phyloP scores from a whole-genome alignment of 2,797 vertebrate species.

The Delichon dasypus region DNA sequence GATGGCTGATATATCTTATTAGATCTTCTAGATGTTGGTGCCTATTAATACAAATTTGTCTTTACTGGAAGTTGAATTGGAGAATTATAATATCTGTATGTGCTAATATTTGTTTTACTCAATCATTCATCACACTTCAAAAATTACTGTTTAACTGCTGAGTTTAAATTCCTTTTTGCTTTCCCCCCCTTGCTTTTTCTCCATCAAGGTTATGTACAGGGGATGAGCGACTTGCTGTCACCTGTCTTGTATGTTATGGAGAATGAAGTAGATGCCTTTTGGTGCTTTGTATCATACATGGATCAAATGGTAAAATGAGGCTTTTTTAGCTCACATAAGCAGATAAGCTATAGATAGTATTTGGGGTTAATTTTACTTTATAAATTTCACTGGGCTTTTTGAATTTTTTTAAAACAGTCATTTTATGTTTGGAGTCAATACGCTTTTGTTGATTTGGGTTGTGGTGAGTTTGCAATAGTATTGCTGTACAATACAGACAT shows the following conservation, averaged over 20 bases:
- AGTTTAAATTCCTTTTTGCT: neutral
- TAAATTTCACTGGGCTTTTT: neutral
- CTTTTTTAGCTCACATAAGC: neutral
- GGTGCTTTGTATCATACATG: slow-evolving; percentile 96
- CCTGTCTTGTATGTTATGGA: slow-evolving; percentile 94
- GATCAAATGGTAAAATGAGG: slow-evolving; percentile 88
- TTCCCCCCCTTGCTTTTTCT: neutral
- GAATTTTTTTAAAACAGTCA: neutral
- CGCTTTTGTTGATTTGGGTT: neutral
- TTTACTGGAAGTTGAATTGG: neutral
- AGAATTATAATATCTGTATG: neutral
- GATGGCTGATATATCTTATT: neutral
- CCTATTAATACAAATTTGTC: neutral
- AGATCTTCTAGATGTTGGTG: neutral
- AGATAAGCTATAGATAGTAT: neutral
- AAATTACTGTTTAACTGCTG: neutral
- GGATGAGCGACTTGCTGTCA: slow-evolving; percentile 96
- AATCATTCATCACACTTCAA: neutral
- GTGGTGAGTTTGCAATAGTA: neutral
- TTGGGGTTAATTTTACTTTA: neutral
- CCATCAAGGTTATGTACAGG: slow-evolving; percentile 90
- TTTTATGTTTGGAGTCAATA: neutral
- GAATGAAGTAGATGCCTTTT: slow-evolving; percentile 96
- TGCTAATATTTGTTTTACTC: neutral
- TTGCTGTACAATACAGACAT: neutral